A percentile compares a stretch with the other conserved stretches of the same genome.
These are phyloP conservation scores for Amazona vittata DNA, from an alignment of 2,113 vertebrate genomes.

Conservation along the genomic window DNA sequence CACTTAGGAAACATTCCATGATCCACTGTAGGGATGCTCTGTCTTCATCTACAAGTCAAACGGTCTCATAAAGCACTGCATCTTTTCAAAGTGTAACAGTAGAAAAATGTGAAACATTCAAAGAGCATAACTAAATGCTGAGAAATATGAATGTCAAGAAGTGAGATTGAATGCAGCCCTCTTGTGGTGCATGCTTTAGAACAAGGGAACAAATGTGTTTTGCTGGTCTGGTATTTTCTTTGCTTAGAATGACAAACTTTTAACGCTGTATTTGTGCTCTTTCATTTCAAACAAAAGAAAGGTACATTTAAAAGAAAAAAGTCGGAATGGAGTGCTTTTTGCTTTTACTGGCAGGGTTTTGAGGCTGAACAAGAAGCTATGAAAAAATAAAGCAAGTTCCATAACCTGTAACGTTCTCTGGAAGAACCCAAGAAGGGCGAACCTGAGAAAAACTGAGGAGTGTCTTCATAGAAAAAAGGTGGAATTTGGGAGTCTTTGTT, in stretches of 20 bases:
- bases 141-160: conserved; percentile 23
- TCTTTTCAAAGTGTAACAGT: neutral
- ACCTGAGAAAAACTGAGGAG: neutral
- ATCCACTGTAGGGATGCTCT: neutral
- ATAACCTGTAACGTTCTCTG: neutral
- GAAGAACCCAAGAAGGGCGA: neutral
- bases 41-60: neutral
- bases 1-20: neutral
- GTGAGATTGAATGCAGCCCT: conserved; percentile 28
- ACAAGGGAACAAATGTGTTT: neutral
- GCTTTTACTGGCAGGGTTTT: neutral
- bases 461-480: neutral
- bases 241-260: neutral
- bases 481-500: neutral
- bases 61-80: rapidly evolving
- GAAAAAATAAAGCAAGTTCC: neutral
- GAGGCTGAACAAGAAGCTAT: neutral
- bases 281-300: neutral
- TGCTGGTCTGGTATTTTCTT: neutral
- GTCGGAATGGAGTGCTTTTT: neutral
- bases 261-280: neutral
- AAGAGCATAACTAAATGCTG: neutral
- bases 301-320: neutral
- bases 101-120: neutral
- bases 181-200: neutral